Evolutionary conservation across 2,113 vertebrate species (phyloP).

Genomic region (Chrysemys picta): DNA sequence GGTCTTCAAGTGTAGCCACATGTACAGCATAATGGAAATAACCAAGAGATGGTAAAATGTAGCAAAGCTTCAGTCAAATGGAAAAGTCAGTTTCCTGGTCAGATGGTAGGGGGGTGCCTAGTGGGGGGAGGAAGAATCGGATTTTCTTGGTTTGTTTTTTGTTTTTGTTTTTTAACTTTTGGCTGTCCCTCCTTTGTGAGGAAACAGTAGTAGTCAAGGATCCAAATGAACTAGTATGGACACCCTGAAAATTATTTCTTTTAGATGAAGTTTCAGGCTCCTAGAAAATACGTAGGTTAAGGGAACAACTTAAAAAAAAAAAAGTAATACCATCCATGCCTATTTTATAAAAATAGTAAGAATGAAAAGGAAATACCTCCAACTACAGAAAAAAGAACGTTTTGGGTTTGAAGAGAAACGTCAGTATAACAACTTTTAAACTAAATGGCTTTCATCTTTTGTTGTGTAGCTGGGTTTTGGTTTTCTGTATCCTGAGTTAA

Average conservation of each 20-base stretch:
- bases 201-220: fast-evolving
- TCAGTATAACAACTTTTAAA: not conserved
- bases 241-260: not conserved
- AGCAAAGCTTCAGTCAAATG: fast-evolving
- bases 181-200: not conserved
- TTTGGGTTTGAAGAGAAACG: not conserved
- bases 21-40: not conserved
- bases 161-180: not conserved
- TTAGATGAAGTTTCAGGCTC: not conserved
- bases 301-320: not conserved
- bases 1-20: not conserved
- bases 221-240: not conserved
- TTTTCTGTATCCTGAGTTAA: not conserved
- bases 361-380: not conserved
- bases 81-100: fast-evolving
- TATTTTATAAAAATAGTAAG: not conserved
- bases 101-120: fast-evolving
- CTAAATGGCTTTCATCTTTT: not conserved
- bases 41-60: not conserved
- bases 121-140: too few relatives aligned
- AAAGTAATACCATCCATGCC: not conserved
- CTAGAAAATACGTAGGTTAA: not conserved
- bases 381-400: not conserved
- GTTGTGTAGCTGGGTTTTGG: not conserved
- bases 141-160: too few relatives aligned